Base-by-base conservation (phyloP, 2,113 vertebrate genomes). In the Conger conger region DNA sequence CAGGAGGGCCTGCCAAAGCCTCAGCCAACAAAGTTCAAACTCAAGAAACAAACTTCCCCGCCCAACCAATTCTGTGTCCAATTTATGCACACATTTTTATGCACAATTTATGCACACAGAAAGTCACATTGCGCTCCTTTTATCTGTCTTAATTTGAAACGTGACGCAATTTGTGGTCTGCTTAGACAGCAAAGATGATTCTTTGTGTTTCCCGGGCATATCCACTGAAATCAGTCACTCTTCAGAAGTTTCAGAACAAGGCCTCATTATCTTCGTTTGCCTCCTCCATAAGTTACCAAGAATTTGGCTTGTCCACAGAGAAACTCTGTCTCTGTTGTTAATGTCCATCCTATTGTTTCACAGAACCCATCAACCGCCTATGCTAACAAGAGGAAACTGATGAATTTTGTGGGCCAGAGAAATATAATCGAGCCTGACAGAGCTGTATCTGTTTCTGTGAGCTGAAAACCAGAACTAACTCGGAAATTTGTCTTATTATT, bases 41-140 rank as follows among this genome's bases (percentile, higher is more conserved):
- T 73, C n/a, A 3, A 27, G 57, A 63, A 73, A 73, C 68, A 63
- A 63, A 63, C 20, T 0, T 20, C n/a, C 9, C 27, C 13, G 2
- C n/a, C 33, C 68, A 20, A 37, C 35, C 54, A 81, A 30, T 38
- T 78, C 35, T 36, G 30, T 42, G 30, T 82, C 42, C 79, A 57
- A 33, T 79, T 89, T 80, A 80, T 79, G 27, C 35, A 86, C 36
- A 76, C 57, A 81, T 23, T 38, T 77, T n/a, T 36, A 23, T 54
- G 36, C 80, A 36, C 79, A 73, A 30, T 79, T 60, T 23, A 60
- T 60, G 16, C 20, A 18, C 20, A 9, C 4, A 73, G n/a, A 73
- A 6, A 20, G 27, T 27, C 20, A 9, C 60, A 33, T 33, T 73
- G 68, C 27, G 5, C 68, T 73, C n/a, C 27, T 73, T 33, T 73